Conservation (phyloP, 2,888 invertebrate genomes). For the Palloptera scutellata region DNA sequence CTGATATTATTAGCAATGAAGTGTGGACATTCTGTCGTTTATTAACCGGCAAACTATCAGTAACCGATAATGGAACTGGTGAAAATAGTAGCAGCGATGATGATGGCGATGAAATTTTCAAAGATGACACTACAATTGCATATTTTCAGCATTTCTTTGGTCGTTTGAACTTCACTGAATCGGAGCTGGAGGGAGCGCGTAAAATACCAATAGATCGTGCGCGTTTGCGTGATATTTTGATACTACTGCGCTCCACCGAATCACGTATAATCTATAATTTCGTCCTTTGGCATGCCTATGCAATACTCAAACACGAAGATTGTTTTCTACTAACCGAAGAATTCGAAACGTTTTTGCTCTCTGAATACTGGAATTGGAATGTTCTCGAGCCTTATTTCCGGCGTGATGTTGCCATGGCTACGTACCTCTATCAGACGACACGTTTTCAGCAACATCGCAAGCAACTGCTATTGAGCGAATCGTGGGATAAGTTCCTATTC, state of each 20-base stretch:
- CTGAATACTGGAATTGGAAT: constrained; percentile 59
- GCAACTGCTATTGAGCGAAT: constrained; percentile 40
- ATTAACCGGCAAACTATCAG: constrained; percentile 35
- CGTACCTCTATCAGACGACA: constrained; percentile 55
- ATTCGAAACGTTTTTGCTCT: constrained; percentile 52
- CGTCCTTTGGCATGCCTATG: constrained; percentile 55
- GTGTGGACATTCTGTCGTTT: constrained; percentile 51
- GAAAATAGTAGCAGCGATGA: neutral
- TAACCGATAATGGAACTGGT: neutral
- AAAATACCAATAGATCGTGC: constrained; percentile 48
- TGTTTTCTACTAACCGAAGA: constrained; percentile 52
- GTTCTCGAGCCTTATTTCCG: constrained; percentile 44
- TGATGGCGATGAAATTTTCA: constrained; percentile 4
- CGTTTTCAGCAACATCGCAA: constrained; percentile 55
- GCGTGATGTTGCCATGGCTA: constrained; percentile 55
- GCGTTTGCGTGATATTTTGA: constrained; percentile 44
- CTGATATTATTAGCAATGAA: constrained; percentile 51
- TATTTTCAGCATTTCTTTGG: constrained; percentile 49
- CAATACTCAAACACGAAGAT: constrained; percentile 45
- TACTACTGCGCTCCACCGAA: constrained; percentile 46
- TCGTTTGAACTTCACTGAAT: constrained; percentile 45
- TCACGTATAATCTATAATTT: constrained; percentile 54
- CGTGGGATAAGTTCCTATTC: constrained; percentile 52
- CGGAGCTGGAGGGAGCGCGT: constrained; percentile 46
- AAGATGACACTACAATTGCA: constrained; percentile 43